Base-by-base conservation (phyloP, 2,888 invertebrate genomes). In the Meteorus cinctellus region DNA sequence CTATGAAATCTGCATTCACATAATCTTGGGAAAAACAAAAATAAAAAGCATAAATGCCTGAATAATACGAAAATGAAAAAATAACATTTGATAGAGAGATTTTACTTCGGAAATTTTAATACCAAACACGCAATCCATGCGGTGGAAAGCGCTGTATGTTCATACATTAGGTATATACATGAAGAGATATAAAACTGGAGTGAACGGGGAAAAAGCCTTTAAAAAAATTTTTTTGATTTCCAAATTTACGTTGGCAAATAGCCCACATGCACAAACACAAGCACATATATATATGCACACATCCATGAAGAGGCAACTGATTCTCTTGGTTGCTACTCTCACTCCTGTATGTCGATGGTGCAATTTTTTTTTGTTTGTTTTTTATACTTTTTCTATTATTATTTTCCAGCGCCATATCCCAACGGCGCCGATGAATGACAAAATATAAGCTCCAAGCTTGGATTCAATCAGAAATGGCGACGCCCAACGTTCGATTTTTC, bases 401-500 rank as follows among this genome's bases (percentile, higher is more conserved):
- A 74, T 70, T 73, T 79, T 72, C 79, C 70, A 77, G 74, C 76
- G 78, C 69, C 76, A 78, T 77, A 74, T 83, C 83, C 84, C 84
- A 83, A 85, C 84, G 85, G 86, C 85, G 85, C 85, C 87, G 86
- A 86, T 86, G 86, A 86, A 86, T 86, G 87, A 87, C 87, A 86
- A 87, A 88, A 88, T 85, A 85, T 86, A 87, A 87, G 87, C 87
- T 86, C 82, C 83, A 84, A 86, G 87, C 86, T 87, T 85, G 86
- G 87, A 88, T 88, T 88, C 86, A 88, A 88, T 88, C 87, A 87
- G 87, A 87, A 88, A 88, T 87, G 87, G 87, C 86, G 85, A 86
- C 86, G 86, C 86, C 85, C 78, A 76, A 78, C 76, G 80, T 82
- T 83, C 79, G 80, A 82, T 82, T 83, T 82, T 82, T 82, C 81